These are phyloP conservation scores for Notothenia coriiceps DNA, from an alignment of 2,113 vertebrate genomes.

Conservation along the genomic window DNA sequence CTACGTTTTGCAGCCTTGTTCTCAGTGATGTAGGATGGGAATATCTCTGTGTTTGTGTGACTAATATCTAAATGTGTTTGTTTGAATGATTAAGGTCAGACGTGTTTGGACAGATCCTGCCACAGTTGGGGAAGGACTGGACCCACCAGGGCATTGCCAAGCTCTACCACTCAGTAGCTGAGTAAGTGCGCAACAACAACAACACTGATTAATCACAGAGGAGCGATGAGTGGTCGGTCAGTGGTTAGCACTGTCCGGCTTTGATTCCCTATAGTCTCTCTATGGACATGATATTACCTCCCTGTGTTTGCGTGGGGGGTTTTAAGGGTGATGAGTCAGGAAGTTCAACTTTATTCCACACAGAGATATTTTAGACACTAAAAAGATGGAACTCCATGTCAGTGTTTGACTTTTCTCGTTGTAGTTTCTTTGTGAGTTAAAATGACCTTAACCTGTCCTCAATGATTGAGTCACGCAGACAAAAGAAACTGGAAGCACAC, in stretches of 20 bases:
- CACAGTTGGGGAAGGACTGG: constrained; percentile 99
- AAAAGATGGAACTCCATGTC: background rate
- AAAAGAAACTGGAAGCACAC: constrained; percentile 1
- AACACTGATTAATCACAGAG: constrained; percentile 50
- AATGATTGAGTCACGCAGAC: background rate
- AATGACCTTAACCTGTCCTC: background rate
- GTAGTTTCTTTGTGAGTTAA: background rate
- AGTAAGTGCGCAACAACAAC: constrained; percentile 85
- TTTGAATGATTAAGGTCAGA: constrained; percentile 88
- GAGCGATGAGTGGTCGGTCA: constrained; percentile 37
- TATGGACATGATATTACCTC: constrained; percentile 37
- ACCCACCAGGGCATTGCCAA: constrained; percentile 98
- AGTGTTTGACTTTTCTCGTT: background rate
- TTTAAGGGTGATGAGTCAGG: constrained; percentile 58
- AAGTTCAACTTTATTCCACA: constrained; percentile 28
- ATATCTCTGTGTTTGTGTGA: constrained; percentile 18
- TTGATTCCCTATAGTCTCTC: constrained; percentile 28
- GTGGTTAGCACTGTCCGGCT: constrained; percentile 49
- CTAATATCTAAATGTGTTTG: background rate
- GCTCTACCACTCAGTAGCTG: constrained; percentile 96
- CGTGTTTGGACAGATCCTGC: constrained; percentile 97
- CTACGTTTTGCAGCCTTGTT: background rate
- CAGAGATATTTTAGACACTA: constrained; percentile 18
- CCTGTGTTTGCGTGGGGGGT: constrained; percentile 47
- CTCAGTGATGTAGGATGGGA: background rate